Conservation (phyloP, 2,888 invertebrate genomes). For the Cryptophagus acutangulus region DNA sequence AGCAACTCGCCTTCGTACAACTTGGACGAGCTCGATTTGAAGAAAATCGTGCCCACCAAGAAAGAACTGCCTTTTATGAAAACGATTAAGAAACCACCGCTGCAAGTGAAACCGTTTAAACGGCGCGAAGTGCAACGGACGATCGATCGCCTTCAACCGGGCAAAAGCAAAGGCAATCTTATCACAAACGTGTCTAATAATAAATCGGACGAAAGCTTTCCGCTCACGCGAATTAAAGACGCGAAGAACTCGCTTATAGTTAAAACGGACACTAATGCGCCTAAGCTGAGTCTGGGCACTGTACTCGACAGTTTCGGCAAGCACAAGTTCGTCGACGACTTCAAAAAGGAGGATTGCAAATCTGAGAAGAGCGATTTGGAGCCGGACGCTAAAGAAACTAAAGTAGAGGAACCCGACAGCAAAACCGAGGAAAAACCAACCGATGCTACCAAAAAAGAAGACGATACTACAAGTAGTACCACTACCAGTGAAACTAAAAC, state of each 20-base stretch:
- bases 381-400: constrained; percentile 36
- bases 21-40: constrained; percentile 56
- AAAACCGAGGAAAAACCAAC: constrained; percentile 18
- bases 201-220: constrained; percentile 56
- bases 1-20: constrained; percentile 66
- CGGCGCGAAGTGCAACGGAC: constrained; percentile 72
- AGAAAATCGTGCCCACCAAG: constrained; percentile 42
- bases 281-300: constrained; percentile 79
- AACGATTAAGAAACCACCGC: constrained; percentile 50
- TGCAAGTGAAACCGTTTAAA: constrained; percentile 48
- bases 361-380: constrained; percentile 14
- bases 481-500: not conserved
- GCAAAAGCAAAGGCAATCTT: constrained; percentile 82
- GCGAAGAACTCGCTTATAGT: constrained; percentile 53
- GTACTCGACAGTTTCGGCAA: constrained; percentile 72
- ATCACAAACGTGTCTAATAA: constrained; percentile 63
- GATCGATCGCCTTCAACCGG: constrained; percentile 78
- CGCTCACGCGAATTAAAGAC: constrained; percentile 56
- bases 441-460: not conserved
- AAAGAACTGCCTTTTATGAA: constrained; percentile 46
- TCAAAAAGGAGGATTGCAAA: constrained; percentile 45
- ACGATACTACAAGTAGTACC: not conserved
- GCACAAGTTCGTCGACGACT: constrained; percentile 59
- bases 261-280: constrained; percentile 65
- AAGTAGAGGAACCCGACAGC: constrained; percentile 31